Evolutionary conservation across 2,113 vertebrate genomes (phyloP).

Genomic region (Cichladusa arquata): DNA sequence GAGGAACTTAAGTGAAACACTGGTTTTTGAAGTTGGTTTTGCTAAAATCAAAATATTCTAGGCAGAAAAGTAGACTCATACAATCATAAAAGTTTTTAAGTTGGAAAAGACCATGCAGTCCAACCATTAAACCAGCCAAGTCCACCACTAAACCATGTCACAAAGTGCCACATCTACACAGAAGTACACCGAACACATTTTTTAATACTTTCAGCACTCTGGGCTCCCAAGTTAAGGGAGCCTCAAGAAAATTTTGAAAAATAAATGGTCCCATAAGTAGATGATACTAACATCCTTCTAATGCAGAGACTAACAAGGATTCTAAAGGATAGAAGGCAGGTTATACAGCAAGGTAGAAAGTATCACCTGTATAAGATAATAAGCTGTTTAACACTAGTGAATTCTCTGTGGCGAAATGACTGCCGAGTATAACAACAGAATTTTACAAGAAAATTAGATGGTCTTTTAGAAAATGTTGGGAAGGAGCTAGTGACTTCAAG

Average conservation of each 20-base stretch:
- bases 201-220: neutral
- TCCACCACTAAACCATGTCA: neutral
- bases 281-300: neutral
- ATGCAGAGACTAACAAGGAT: neutral
- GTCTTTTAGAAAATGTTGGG: neutral
- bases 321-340: neutral
- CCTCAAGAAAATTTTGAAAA: neutral
- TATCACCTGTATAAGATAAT: neutral
- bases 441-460: neutral
- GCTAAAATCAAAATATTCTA: neutral
- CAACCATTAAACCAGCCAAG: neutral
- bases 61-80: neutral
- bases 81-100: neutral
- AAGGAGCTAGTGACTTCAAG: neutral
- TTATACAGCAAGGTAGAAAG: neutral
- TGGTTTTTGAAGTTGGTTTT: neutral
- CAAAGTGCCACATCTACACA: accelerated
- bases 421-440: neutral
- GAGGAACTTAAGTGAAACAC: neutral
- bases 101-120: neutral
- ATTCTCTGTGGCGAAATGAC: neutral
- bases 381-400: neutral
- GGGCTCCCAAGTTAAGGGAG: neutral
- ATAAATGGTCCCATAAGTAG: neutral
- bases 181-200: neutral